Conservation (phyloP, 1,140 invertebrate species). For the Drosophila burlai region DNA sequence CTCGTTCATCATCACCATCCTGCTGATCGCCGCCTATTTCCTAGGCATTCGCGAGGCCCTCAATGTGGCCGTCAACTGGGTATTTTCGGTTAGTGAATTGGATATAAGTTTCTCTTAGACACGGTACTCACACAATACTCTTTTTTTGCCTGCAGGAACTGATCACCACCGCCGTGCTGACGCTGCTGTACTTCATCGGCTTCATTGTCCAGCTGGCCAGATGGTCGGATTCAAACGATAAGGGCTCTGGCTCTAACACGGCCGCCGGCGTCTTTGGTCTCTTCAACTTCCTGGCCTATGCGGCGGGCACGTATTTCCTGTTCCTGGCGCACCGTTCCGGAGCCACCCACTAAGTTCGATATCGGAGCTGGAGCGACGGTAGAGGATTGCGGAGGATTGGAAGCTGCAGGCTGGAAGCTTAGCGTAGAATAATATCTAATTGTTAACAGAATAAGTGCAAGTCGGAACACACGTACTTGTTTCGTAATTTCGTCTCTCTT, state of each 20-base stretch:
- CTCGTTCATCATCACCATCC: slow-evolving; percentile 92
- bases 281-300: slow-evolving; percentile 93
- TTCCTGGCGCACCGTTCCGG: slow-evolving; percentile 90
- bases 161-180: slow-evolving; percentile 89
- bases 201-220: slow-evolving; percentile 91
- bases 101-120: background rate
- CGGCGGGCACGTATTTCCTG: slow-evolving; percentile 90
- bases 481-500: slow-evolving; percentile 20
- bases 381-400: background rate
- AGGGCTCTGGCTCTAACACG: slow-evolving; percentile 87
- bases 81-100: slow-evolving; percentile 89
- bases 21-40: slow-evolving; percentile 93
- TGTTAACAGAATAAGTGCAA: slow-evolving; percentile 60
- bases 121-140: background rate
- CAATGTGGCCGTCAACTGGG: slow-evolving; percentile 93
- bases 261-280: slow-evolving; percentile 93
- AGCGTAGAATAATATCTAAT: slow-evolving; percentile 54
- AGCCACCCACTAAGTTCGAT: slow-evolving; percentile 65
- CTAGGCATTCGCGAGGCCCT: slow-evolving; percentile 92
- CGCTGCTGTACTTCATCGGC: slow-evolving; percentile 91
- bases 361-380: background rate
- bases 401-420: slow-evolving; percentile 3
- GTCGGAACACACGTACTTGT: slow-evolving; percentile 28
- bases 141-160: slow-evolving; percentile 88
- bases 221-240: slow-evolving; percentile 85